A percentile compares a stretch with the other conserved stretches of the same genome.
Evolutionary conservation across 2,113 vertebrate genomes (phyloP).

Genomic region (Plotosus lineatus): DNA sequence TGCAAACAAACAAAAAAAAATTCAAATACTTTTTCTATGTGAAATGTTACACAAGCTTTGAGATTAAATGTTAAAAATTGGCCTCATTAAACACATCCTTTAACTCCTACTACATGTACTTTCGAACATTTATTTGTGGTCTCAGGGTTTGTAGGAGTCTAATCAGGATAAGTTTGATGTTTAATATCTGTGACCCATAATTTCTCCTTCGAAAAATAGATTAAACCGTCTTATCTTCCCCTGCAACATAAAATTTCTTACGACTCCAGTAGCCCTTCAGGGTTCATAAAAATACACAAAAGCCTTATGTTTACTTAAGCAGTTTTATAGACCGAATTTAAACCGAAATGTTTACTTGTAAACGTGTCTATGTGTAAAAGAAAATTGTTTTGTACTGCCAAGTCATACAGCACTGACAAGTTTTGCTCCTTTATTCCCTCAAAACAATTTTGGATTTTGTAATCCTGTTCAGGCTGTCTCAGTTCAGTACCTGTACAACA

Average conservation of each 20-base stretch:
- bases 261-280: neutral
- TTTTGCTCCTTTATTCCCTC: slow-evolving; percentile 40
- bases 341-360: slow-evolving; percentile 2
- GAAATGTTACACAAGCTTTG: slow-evolving; percentile 70
- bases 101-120: slow-evolving; percentile 20
- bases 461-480: slow-evolving; percentile 29
- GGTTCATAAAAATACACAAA: slow-evolving; percentile 6
- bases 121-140: slow-evolving; percentile 11
- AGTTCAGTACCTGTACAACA: slow-evolving; percentile 49
- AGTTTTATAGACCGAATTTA: slow-evolving; percentile 20
- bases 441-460: slow-evolving; percentile 33
- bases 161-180: neutral
- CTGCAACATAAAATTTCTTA: neutral
- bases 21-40: slow-evolving; percentile 74
- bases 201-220: neutral
- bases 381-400: slow-evolving; percentile 29
- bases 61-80: slow-evolving; percentile 41
- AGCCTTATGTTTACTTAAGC: slow-evolving; percentile 41
- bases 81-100: slow-evolving; percentile 33
- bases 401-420: slow-evolving; percentile 39
- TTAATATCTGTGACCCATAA: neutral
- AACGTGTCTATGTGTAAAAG: slow-evolving; percentile 38
- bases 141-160: neutral
- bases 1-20: slow-evolving; percentile 53
- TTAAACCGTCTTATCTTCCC: neutral